Evolutionary conservation across 2,797 vertebrate species (phyloP), one percentile per base, ranked within the genome.

Genomic region (Chiroxiphia lanceolata): DNA sequence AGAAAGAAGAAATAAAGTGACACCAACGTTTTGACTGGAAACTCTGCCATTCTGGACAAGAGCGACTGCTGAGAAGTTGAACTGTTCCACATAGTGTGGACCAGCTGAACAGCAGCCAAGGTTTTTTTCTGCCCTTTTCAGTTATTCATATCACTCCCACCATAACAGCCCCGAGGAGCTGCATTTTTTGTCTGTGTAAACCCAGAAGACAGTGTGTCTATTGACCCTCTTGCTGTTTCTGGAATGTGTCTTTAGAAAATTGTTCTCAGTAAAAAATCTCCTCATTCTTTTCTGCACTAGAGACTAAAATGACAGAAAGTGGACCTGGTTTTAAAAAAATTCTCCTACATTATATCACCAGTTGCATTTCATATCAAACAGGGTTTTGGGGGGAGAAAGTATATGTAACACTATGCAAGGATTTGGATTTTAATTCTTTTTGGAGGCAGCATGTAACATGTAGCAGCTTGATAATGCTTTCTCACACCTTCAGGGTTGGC

Each of bases 121-220:
- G 89, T 83, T 90, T 90, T 87, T 89, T 85, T 86, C 87, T 93
- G 95, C 91, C 94, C 94, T 96, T 97, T 96, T 93, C 68, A 93
- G 89, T 96, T 87, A 95, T 95, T 92, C 83, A 47, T 94, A 85
- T 94, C 82, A 38, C 70, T 94, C 89, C 93, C 94, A 93, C 84
- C 82, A 86, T 85, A 89, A 91, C 60, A 92, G 83, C 83, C 94
- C 57, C 7, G 87, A 91, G 92, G 92, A 87, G 87, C 75, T 87
- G 82, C 95, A 77, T 94, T 93, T 95, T 94, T 82, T 86, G 92
- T 92, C 96, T 96, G 88, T 92, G 95, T 94, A 97, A 96, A 92
- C 92, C 83, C 92, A 92, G 69, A 96, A 95, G 85, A 95, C 96
- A 93, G 81, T 80, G 68, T 88, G 77, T 91, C 90, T 92, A 93